A percentile compares a stretch with the other conserved stretches of the same genome.
Evolutionary conservation across 2,888 invertebrate genomes (phyloP).

Genomic region (Embidobia sp.): DNA sequence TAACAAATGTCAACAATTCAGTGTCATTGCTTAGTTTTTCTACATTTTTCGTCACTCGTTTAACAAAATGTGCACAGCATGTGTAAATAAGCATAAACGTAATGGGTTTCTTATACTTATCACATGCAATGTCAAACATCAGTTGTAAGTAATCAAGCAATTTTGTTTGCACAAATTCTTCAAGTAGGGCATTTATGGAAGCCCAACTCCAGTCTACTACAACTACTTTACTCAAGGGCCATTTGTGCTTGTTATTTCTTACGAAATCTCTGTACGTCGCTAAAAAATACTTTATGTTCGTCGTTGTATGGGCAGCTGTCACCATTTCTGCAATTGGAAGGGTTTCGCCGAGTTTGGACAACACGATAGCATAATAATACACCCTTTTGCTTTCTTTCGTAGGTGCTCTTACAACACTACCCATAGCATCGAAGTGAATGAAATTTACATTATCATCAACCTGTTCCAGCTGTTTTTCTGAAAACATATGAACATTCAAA

Average conservation of each 20-base stretch:
- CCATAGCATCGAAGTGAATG: slow-evolving; percentile 10
- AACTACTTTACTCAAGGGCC: slow-evolving; percentile 2
- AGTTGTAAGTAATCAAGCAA: neutral
- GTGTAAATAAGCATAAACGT: slow-evolving; percentile 7
- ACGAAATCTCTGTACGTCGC: neutral
- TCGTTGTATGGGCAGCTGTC: slow-evolving; percentile 9
- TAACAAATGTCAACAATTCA: neutral
- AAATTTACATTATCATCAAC: neutral
- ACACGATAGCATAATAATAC: neutral
- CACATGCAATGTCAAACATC: neutral
- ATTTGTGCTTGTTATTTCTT: neutral
- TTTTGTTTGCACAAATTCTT: slow-evolving; percentile 4
- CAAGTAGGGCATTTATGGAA: neutral
- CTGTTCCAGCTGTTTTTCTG: slow-evolving; percentile 2
- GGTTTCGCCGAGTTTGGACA: neutral
- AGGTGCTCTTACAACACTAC: slow-evolving; percentile 4
- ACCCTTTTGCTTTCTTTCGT: neutral
- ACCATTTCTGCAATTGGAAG: slow-evolving; percentile 18
- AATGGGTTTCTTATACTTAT: neutral
- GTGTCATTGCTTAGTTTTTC: neutral
- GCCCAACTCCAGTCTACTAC: slow-evolving; percentile 10
- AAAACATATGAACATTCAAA: slow-evolving; percentile 5
- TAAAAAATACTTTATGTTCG: slow-evolving; percentile 1
- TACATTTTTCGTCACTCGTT: neutral
- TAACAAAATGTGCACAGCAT: neutral